These are phyloP conservation scores for Toxostoma redivivum DNA, from an alignment of 2,113 vertebrate genomes.

Conservation along the genomic window DNA sequence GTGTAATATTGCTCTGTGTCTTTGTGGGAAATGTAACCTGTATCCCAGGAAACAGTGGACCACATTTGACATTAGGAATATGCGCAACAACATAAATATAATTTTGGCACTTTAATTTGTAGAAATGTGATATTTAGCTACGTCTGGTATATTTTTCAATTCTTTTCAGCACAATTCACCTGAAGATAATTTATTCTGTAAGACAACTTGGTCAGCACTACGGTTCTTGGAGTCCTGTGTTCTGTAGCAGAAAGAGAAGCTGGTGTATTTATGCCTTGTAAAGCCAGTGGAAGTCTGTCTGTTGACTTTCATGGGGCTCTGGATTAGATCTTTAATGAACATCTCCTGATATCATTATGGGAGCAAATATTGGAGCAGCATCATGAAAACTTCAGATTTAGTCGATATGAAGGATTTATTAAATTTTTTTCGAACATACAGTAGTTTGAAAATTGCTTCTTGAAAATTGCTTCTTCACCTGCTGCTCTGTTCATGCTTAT, in stretches of 20 bases:
- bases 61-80: neutral
- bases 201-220: neutral
- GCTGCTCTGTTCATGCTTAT: constrained; percentile 7
- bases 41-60: neutral
- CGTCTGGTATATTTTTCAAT: neutral
- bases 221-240: neutral
- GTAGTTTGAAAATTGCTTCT: constrained; percentile 39
- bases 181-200: neutral
- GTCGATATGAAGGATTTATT: neutral
- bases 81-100: neutral
- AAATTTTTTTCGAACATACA: constrained; percentile 12
- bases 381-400: constrained; percentile 45
- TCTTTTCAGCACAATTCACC: neutral
- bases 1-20: neutral
- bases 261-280: neutral
- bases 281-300: neutral
- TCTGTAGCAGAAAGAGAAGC: neutral
- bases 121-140: neutral
- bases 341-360: constrained; percentile 50
- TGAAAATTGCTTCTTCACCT: constrained; percentile 46
- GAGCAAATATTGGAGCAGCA: constrained; percentile 57
- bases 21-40: neutral
- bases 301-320: constrained; percentile 31
- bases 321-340: constrained; percentile 65
- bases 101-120: neutral